Evolutionary conservation across 2,797 vertebrate genomes (phyloP), one percentile per base, ranked within the genome.

Genomic region (Harpagifer antarcticus): DNA sequence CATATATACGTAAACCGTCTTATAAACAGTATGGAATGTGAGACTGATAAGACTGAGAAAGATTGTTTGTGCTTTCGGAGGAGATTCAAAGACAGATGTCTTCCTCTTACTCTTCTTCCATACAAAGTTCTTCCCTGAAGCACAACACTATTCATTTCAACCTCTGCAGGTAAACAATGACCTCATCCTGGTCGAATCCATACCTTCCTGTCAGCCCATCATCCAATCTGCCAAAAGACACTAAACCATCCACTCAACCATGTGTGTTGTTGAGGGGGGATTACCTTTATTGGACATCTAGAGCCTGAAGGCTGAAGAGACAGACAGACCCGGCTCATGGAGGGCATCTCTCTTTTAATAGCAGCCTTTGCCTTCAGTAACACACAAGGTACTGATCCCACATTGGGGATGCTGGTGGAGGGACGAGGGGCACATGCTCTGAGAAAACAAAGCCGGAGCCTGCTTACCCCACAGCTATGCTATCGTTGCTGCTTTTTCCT

Each of bases 291-390:
- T 88, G 82, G 81, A 84, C 61, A 75, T 83, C 68, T 83, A 70
- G 11, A 79, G 85, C 91, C 90, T 83, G 53, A 77, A 86, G 92
- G 89, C 89, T 88, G 74, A 74, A 44, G 66, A 93, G 79, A 89
- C 84, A 85, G 86, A 84, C 67, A 84, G 78, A 88, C 76, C 68
- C 14, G 31, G 75, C 76, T 79, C 61, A 42, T 76, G 45, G 61
- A 81, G 84, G 88, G 87, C 85, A 82, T 84, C 81, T 81, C 81
- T 81, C 85, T 86, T 90, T 88, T 92, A 92, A 93, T 92, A 89
- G 84, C 86, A 87, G 85, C 86, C 83, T 89, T 86, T 88, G 82
- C 83, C 86, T 92, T 89, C 81, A 87, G 89, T 85, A 87, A 78
- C 77, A 82, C 70, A 76, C 64, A 44, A 83, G 85, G 87, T 78